Percentiles rank a stretch among this genome's conserved stretches.
Conservation (phyloP, 1,140 invertebrate species). For the Globodera rostochiensis region DNA sequence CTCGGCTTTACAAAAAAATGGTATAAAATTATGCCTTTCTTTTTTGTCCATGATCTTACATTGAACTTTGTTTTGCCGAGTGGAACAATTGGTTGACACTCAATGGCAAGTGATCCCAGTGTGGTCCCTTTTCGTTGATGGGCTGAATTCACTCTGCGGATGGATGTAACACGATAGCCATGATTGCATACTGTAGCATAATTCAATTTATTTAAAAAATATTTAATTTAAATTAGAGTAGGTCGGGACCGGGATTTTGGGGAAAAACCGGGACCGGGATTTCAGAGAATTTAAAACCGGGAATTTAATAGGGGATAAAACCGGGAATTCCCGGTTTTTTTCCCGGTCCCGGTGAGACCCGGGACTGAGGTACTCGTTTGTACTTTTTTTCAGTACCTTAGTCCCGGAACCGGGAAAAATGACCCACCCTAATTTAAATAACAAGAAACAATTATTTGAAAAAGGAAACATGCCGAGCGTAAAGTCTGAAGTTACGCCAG, state of each 20-base stretch:
- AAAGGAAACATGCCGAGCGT: not conserved
- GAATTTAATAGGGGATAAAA: no score
- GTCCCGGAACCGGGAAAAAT: no score
- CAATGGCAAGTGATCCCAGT: constrained; percentile 56
- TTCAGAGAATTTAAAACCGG: no score
- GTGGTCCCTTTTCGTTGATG: constrained; percentile 37
- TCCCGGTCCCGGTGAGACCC: no score
- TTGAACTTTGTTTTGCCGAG: constrained; percentile 13
- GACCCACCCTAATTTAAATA: not conserved
- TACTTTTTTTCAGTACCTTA: no score
- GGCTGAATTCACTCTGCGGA: constrained; percentile 47
- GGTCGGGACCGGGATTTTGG: no score
- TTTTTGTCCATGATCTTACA: not conserved
- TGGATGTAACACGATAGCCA: constrained; percentile 55
- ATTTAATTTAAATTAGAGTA: not conserved
- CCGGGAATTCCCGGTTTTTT: no score
- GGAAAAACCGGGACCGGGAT: no score
- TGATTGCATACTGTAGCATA: constrained; percentile 34
- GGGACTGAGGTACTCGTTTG: no score
- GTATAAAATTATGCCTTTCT: not conserved
- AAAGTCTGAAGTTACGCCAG: not conserved
- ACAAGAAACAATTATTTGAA: no score
- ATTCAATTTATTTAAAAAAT: not conserved
- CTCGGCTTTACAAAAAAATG: no score
- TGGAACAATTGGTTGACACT: constrained; percentile 52